phyloP scores from a whole-genome alignment of 2,797 vertebrate species.

The Amazona ochrocephala region DNA sequence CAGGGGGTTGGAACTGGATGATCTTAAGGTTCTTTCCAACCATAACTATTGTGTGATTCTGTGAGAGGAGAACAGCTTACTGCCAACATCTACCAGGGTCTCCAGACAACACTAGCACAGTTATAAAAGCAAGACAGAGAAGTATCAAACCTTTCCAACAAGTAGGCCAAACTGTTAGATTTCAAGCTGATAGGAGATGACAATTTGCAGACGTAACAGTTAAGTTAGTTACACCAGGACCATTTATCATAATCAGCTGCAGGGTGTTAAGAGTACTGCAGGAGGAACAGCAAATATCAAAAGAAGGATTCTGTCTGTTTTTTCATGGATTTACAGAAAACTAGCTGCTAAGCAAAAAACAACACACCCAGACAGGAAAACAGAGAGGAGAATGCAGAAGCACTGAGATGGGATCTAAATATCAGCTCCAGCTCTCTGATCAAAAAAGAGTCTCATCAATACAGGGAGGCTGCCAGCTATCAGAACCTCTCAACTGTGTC shows the following conservation, averaged over 20 bases:
- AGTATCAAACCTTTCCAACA: neutral
- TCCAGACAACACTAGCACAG: neutral
- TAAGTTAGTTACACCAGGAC: neutral
- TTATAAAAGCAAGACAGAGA: neutral
- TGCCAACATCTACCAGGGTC: neutral
- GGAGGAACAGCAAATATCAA: constrained; percentile 1
- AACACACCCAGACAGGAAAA: neutral
- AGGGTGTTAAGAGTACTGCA: neutral
- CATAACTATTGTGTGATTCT: neutral
- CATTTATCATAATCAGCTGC: neutral
- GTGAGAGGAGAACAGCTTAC: neutral
- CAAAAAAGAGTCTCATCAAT: neutral
- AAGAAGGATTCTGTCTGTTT: neutral
- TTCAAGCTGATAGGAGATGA: constrained; percentile 1
- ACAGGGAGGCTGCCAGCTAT: neutral
- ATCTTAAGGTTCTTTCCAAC: neutral
- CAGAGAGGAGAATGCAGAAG: neutral
- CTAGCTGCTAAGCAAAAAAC: neutral
- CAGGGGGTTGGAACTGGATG: neutral
- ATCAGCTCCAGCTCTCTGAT: neutral
- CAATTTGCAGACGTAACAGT: constrained; percentile 4
- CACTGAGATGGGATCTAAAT: neutral
- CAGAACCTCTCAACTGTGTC: neutral
- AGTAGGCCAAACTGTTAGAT: neutral
- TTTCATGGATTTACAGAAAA: neutral